Evolutionary conservation across 2,797 vertebrate species (phyloP), one percentile per base, ranked within the genome.

Genomic region (Hozukius guyotensis): DNA sequence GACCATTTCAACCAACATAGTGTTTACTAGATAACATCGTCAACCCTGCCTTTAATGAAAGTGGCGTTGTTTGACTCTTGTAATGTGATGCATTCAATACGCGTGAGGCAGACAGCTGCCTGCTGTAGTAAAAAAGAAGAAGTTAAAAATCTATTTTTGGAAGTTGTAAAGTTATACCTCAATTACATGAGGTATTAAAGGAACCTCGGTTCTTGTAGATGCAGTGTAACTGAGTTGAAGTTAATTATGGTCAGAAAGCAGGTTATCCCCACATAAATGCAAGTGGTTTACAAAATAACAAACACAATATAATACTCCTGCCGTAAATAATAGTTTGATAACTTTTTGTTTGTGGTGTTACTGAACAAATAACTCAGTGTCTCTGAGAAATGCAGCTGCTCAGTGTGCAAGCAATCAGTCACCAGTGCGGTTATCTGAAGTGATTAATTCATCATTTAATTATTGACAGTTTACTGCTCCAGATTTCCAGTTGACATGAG

Each of bases 401-500:
- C 14, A 63, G 2, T 46, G 13, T 65, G 18, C 20, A 22, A 53
- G 18, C 29, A 42, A 6, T 13, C 25, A n/a, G 42, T 11, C 25
- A 27, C 53, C 13, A 22, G 0, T 67, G 5, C n/a, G 12, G 49
- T 78, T 78, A 59, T 46, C 22, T 71, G 24, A 29, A 64, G 52
- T 57, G 29, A 67, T 22, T 65, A 18, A 61, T 24, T 79, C 2
- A 36, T 69, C 6, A 46, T 63, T 75, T 53, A 77, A 79, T 72
- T 46, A 71, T 79, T 88, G 72, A 84, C 75, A 24, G 52, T 29
- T 56, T 61, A 65, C n/a, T 69, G 32, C 52, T 59, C 7, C 11
- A 27, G 25, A 25, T 75, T 65, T 78, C 25, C 24, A 8, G 18
- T 10, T 36, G 36, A 69, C 6, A 1, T 20, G 20, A 64, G 55